Conservation (phyloP, 1,140 invertebrate species). For the Coenobita brevimanus region DNA sequence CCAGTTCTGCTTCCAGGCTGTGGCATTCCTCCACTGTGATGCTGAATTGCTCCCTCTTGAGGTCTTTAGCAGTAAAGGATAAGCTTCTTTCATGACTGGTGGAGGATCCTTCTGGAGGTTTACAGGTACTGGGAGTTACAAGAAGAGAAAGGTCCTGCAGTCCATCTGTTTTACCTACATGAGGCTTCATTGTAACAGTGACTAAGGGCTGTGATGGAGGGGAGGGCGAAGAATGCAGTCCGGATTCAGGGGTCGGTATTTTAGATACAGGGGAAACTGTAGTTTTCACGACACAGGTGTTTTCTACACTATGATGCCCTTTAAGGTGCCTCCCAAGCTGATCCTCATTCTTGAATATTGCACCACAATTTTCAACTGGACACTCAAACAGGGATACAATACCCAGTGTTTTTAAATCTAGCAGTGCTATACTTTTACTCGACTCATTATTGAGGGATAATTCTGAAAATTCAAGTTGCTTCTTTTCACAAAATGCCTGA, state of each 20-base stretch:
- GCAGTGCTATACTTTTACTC: not conserved
- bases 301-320: slow-evolving; percentile 38
- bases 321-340: slow-evolving; percentile 29
- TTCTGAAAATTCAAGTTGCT: not conserved
- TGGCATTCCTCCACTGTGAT: slow-evolving; percentile 52
- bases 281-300: not conserved
- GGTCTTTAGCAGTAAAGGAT: not conserved
- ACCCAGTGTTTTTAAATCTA: not conserved
- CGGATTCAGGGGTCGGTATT: not conserved
- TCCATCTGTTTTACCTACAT: slow-evolving; percentile 54
- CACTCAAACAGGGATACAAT: slow-evolving; percentile 34
- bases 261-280: not conserved
- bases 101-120: not conserved
- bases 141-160: slow-evolving; percentile 54
- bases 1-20: not conserved
- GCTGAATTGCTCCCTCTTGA: not conserved
- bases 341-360: slow-evolving; percentile 52
- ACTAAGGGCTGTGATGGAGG: slow-evolving; percentile 16
- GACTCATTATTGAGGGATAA: not conserved
- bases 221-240: not conserved
- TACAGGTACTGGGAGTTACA: slow-evolving; percentile 44
- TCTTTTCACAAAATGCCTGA: slow-evolving; percentile 51
- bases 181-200: slow-evolving; percentile 55
- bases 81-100: not conserved
- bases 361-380: slow-evolving; percentile 49